Conservation (phyloP, 2,113 vertebrate species). For the Verasper variegatus region DNA sequence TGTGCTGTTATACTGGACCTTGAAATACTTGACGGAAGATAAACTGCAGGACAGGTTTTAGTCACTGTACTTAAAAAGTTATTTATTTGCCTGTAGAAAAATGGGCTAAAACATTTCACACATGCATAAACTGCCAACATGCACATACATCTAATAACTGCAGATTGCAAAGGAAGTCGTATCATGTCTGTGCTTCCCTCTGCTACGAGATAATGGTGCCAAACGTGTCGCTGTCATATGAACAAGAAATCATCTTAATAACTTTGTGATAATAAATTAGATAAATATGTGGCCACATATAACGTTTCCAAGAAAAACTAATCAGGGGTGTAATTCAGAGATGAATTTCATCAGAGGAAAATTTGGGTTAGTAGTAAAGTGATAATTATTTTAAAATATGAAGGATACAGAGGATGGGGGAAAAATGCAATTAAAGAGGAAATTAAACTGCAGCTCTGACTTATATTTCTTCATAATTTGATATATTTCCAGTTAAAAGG, state of each 20-base stretch:
- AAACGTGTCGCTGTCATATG: slow-evolving; percentile 9
- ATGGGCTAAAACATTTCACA: not conserved
- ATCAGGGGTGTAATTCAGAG: slow-evolving; percentile 48
- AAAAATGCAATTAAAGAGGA: slow-evolving; percentile 51
- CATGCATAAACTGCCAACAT: not conserved
- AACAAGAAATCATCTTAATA: slow-evolving; percentile 50
- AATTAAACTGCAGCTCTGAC: slow-evolving; percentile 51
- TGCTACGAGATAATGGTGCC: slow-evolving; percentile 12
- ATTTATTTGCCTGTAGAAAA: too few relatives aligned
- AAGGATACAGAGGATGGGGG: not conserved
- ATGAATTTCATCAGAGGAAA: slow-evolving; percentile 49
- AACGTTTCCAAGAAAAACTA: slow-evolving; percentile 44
- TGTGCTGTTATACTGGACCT: not conserved
- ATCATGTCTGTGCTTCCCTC: not conserved
- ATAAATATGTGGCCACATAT: slow-evolving; percentile 32
- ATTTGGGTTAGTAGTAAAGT: slow-evolving; percentile 25
- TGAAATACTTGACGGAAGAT: not conserved
- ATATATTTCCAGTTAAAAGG: slow-evolving; percentile 44
- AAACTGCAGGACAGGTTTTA: not conserved
- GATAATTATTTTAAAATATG: slow-evolving; percentile 57
- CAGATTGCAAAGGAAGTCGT: not conserved
- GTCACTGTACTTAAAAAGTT: too few relatives aligned
- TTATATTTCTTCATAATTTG: slow-evolving; percentile 45
- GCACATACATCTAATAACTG: slow-evolving; percentile 4
- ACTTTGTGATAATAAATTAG: slow-evolving; percentile 40